Conservation (phyloP, 1,140 invertebrate genomes). For the Periplaneta americana region DNA sequence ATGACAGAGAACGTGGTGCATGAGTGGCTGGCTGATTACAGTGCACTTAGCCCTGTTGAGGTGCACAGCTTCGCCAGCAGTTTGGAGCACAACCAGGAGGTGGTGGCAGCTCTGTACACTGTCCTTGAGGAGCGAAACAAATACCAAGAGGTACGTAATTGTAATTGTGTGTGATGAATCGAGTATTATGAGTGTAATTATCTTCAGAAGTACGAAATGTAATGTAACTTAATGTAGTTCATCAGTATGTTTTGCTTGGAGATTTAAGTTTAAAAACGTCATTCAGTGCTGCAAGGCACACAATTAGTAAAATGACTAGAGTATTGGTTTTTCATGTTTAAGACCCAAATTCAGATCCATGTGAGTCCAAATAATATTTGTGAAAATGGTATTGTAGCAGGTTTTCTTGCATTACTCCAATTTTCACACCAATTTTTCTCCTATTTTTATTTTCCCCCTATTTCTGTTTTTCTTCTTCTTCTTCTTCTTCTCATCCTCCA, state of each 20-base stretch:
- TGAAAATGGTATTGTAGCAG: too few relatives aligned
- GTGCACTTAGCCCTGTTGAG: conserved; percentile 64
- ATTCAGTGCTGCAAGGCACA: too few relatives aligned
- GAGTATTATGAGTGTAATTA: not conserved
- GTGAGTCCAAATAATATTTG: too few relatives aligned
- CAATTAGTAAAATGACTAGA: not conserved
- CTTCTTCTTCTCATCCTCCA: too few relatives aligned
- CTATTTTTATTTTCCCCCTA: too few relatives aligned
- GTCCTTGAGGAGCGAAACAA: conserved; percentile 61
- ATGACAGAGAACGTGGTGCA: conserved; percentile 72
- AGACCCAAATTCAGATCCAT: too few relatives aligned
- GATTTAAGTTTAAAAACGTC: too few relatives aligned
- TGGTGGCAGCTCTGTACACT: conserved; percentile 66
- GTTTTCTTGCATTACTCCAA: too few relatives aligned
- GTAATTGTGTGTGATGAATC: not conserved
- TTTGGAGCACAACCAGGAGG: conserved; percentile 73
- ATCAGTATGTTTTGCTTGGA: too few relatives aligned
- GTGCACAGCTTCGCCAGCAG: conserved; percentile 69
- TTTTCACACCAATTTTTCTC: too few relatives aligned
- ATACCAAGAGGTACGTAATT: conserved; percentile 43
- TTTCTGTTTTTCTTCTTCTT: too few relatives aligned
- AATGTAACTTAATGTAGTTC: too few relatives aligned
- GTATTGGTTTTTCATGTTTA: not conserved
- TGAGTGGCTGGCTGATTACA: conserved; percentile 76
- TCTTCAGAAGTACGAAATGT: not conserved